A percentile compares a stretch with the other conserved stretches of the same genome.
These are phyloP conservation scores for Meriones psammophilus DNA, from an alignment of 2,797 vertebrate genomes.

Conservation along the genomic window DNA sequence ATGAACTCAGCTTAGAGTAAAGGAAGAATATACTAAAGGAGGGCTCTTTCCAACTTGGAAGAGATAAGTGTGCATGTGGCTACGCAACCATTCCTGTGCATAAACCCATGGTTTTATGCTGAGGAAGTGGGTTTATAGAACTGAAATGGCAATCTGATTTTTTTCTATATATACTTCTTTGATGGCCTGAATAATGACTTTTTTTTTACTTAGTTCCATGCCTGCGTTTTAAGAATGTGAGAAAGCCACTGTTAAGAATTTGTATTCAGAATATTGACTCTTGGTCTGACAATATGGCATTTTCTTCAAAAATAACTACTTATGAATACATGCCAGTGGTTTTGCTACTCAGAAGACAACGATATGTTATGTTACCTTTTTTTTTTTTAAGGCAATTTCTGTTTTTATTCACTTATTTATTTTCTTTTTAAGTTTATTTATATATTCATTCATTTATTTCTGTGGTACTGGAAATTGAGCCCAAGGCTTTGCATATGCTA, in stretches of 20 bases:
- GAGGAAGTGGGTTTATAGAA: background rate
- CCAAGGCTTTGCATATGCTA: background rate
- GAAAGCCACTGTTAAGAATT: slow-evolving; percentile 5
- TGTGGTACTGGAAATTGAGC: background rate
- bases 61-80: background rate
- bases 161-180: background rate
- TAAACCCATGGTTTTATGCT: background rate
- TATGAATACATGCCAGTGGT: background rate
- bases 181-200: background rate
- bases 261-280: slow-evolving; percentile 27
- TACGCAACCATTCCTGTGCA: background rate
- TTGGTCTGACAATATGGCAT: background rate
- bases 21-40: background rate
- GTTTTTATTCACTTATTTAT: background rate
- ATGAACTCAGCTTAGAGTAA: background rate
- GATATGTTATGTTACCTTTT: background rate
- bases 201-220: background rate
- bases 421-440: background rate
- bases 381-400: slow-evolving; percentile 15
- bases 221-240: slow-evolving; percentile 56
- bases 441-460: background rate
- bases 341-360: slow-evolving; percentile 41
- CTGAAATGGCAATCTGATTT: background rate
- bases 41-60: background rate
- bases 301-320: slow-evolving; percentile 53